Percentiles rank a stretch among this genome's conserved stretches.
Conservation (phyloP, 1,140 invertebrate species). For the Drosophila oshimai region DNA sequence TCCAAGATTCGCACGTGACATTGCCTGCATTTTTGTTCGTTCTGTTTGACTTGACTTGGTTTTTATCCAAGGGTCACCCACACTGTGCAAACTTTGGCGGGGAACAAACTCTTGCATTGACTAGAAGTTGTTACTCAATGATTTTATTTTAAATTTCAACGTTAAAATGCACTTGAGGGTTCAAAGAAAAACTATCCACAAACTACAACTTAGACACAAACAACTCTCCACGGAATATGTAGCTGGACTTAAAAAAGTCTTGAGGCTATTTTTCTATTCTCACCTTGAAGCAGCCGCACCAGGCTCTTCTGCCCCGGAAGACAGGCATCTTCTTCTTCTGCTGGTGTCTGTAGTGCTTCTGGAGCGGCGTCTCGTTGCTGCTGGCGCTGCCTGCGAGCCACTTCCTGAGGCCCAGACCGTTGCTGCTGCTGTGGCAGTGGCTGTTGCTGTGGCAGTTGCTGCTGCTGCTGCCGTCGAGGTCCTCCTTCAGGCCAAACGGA, state of each 20-base stretch:
- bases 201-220: too few species aligned
- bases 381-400: conserved; percentile 24
- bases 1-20: conserved; percentile 53
- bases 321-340: conserved; percentile 84
- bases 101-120: too few species aligned
- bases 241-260: too few species aligned
- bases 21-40: neutral
- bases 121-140: too few species aligned
- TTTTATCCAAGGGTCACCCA: neutral
- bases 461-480: conserved; percentile 24
- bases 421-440: neutral
- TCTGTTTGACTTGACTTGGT: neutral
- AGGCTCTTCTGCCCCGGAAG: conserved; percentile 84
- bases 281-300: conserved; percentile 86
- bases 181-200: neutral
- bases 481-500: conserved; percentile 63
- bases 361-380: conserved; percentile 70
- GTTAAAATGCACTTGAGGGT: too few species aligned
- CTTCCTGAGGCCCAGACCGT: conserved; percentile 24
- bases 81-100: too few species aligned
- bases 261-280: too few species aligned
- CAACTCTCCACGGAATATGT: too few species aligned
- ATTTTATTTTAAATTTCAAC: too few species aligned
- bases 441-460: neutral
- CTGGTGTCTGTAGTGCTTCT: conserved; percentile 79